phyloP scores from a whole-genome alignment of 2,797 vertebrate genomes.

The Lacerta viridis region DNA sequence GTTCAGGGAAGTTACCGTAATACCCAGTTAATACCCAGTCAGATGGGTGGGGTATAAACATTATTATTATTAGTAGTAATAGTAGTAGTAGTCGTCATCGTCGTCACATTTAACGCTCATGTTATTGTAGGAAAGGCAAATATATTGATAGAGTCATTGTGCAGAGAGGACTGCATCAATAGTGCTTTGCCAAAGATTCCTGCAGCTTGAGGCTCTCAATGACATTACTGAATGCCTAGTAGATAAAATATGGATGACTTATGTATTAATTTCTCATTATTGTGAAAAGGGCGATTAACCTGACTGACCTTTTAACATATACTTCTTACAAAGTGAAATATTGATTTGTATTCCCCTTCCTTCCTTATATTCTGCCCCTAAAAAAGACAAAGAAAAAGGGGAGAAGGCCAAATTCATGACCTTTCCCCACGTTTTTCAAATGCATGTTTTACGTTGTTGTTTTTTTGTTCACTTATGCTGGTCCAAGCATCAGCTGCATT shows the following conservation, averaged over 20 bases:
- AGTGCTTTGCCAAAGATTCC: slow-evolving; percentile 58
- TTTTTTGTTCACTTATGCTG: neutral
- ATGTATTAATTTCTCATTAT: slow-evolving; percentile 61
- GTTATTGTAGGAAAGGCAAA: neutral
- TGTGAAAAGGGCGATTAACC: slow-evolving; percentile 53
- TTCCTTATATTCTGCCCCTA: neutral
- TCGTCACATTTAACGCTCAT: neutral
- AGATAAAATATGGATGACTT: slow-evolving; percentile 57
- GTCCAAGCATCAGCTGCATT: neutral
- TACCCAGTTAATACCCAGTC: too few species aligned
- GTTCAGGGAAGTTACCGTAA: too few species aligned
- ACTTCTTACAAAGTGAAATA: slow-evolving; percentile 54
- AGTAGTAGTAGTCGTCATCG: neutral
- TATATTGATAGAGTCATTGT: slow-evolving; percentile 50
- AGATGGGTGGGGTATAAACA: too few species aligned
- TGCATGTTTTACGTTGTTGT: neutral
- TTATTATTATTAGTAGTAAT: too few species aligned
- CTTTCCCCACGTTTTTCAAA: neutral
- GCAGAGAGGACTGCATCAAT: slow-evolving; percentile 57
- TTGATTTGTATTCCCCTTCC: slow-evolving; percentile 48
- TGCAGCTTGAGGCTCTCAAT: slow-evolving; percentile 57
- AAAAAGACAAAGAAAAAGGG: neutral
- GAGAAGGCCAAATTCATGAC: neutral
- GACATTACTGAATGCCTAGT: slow-evolving; percentile 45
- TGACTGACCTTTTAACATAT: slow-evolving; percentile 47